Evolutionary conservation across 2,888 invertebrate species (phyloP), one percentile per base, ranked within the genome.

Genomic region (Crematogaster levior): DNA sequence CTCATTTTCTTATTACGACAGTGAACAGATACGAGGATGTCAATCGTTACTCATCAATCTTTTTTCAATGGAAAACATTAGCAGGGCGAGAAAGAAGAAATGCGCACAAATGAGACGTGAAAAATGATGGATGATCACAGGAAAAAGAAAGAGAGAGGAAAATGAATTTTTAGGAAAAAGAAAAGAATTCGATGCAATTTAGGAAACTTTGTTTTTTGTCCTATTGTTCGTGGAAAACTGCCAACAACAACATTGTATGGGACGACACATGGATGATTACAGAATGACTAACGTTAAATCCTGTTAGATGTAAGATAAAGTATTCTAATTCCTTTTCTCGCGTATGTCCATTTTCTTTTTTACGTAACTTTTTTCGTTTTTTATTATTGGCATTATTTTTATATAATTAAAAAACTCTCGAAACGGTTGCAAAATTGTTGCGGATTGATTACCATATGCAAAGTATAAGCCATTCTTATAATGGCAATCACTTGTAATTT

Each of bases 221-320:
- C 91, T 90, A 90, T 91, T 91, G 90, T 86, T 87, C 86, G 79
- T 84, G 84, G 86, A 81, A 89, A 90, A 90, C 86, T 85, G 84
- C 81, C 85, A 88, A 90, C 86, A 89, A 90, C 88, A 86, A 89
- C 88, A 81, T 89, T 85, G 87, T 83, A 86, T 82, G 81, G n/a
- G n/a, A n/a, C n/a, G n/a, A n/a, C n/a, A n/a, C n/a, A n/a, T n/a
- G n/a, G n/a, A n/a, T 34, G 6, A 34, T 34, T 34, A 34, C n/a
- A n/a, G n/a, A n/a, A 83, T 83, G 86, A 87, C 79, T 58, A 81
- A 79, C 80, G 75, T 82, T 89, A 70, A 81, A 72, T 86, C 65
- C 70, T 81, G 66, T 82, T 84, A 81, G n/a, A n/a, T 6, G 34
- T 56, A 58, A 63, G 53, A 63, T 82, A 81, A 84, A 84, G n/a